Percentiles rank a stretch among this genome's conserved stretches.
phyloP scores from a whole-genome alignment of 2,113 vertebrate genomes.

The Tragelaphus strepsiceros region DNA sequence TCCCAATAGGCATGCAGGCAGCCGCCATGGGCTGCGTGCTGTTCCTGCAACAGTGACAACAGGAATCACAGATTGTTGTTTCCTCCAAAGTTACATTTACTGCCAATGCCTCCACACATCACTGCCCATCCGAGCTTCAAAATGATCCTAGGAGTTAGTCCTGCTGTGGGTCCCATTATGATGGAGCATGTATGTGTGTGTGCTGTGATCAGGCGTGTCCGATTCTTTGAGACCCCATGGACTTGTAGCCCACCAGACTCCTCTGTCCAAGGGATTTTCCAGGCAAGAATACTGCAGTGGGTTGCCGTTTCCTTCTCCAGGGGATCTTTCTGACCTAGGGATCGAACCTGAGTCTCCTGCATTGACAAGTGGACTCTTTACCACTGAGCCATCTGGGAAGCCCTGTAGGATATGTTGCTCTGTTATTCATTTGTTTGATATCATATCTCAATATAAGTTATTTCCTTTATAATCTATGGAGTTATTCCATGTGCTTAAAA shows the following conservation, averaged over 20 bases:
- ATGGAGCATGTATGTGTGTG: background rate
- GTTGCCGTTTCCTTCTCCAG: background rate
- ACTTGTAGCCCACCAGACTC: background rate
- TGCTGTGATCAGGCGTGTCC: background rate
- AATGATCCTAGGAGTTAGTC: background rate
- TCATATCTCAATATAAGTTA: rapidly evolving
- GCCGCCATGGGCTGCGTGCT: rapidly evolving
- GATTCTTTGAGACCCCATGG: background rate
- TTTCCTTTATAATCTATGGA: background rate
- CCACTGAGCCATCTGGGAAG: background rate
- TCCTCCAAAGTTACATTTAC: rapidly evolving
- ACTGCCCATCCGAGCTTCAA: rapidly evolving
- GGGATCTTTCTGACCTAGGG: rapidly evolving
- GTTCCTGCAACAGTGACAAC: background rate
- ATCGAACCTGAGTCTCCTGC: background rate
- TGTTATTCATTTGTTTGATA: background rate
- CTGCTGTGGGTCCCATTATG: rapidly evolving
- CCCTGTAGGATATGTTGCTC: background rate
- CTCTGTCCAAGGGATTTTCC: background rate
- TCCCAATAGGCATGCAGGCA: rapidly evolving
- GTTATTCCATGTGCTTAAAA: background rate
- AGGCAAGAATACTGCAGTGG: background rate
- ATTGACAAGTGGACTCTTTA: background rate
- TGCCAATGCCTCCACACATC: rapidly evolving
- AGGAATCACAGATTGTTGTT: background rate